Conservation (phyloP, 2,113 vertebrate species). For the Chloroceryle aenea region DNA sequence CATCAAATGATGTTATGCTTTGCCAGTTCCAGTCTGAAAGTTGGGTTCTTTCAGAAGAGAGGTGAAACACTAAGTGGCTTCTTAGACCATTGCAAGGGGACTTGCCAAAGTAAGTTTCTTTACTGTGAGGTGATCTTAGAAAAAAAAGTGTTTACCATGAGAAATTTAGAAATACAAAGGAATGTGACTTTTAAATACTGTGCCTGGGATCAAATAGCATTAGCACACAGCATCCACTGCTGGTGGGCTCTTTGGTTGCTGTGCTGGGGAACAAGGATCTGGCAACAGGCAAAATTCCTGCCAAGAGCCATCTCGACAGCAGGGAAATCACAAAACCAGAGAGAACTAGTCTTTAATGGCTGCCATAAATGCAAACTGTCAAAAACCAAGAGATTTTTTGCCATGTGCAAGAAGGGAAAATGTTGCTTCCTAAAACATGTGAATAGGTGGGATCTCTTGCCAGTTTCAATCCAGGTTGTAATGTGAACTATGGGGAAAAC, state of each 20-base stretch:
- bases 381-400: background rate
- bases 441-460: background rate
- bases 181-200: background rate
- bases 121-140: background rate
- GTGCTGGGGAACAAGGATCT: background rate
- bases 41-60: background rate
- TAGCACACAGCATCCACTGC: background rate
- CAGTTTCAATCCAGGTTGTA: background rate
- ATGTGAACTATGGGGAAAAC: background rate
- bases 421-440: background rate
- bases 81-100: background rate
- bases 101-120: background rate
- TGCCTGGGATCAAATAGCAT: background rate
- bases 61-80: background rate
- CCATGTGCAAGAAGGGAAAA: background rate
- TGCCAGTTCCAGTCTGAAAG: background rate
- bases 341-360: background rate
- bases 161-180: background rate
- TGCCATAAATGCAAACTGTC: background rate
- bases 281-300: background rate
- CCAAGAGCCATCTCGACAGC: rapidly evolving
- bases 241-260: background rate
- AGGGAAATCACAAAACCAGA: background rate
- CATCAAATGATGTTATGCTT: background rate
- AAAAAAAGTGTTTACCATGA: background rate